Conservation (phyloP, 2,113 vertebrate species). For the Muscicapa adusta region DNA sequence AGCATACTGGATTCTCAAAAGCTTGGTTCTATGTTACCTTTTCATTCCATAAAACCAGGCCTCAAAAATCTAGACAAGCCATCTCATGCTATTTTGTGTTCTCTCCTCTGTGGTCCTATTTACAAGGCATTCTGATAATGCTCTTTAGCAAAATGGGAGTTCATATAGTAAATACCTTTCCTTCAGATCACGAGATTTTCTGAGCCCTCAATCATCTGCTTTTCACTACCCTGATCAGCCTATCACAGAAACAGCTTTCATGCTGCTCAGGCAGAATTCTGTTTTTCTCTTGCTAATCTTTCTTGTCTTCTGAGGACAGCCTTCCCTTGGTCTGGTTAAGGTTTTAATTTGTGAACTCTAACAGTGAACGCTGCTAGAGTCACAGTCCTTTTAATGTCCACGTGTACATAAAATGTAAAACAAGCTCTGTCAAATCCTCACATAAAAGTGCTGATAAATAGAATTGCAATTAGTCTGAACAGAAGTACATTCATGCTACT, state of each 20-base stretch:
- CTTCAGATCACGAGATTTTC: background rate
- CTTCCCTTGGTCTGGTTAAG: background rate
- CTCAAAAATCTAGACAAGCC: background rate
- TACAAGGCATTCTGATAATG: background rate
- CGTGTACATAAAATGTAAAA: background rate
- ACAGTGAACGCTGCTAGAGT: background rate
- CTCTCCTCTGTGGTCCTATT: background rate
- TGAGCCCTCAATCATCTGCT: conserved; percentile 13
- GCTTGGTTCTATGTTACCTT: background rate
- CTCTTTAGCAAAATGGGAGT: background rate
- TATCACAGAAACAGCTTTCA: background rate
- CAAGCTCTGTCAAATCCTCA: background rate
- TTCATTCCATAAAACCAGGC: background rate
- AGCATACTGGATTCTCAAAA: background rate
- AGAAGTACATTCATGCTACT: background rate
- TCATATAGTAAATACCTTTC: conserved; percentile 6
- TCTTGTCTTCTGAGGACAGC: background rate
- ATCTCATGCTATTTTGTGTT: background rate
- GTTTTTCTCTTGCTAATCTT: background rate
- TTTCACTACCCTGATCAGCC: background rate
- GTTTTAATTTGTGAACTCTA: background rate
- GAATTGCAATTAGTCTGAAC: background rate
- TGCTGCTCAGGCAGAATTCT: background rate
- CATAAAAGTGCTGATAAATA: background rate
- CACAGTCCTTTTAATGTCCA: background rate